These are phyloP conservation scores for Eubasilissa regina DNA, from an alignment of 1,140 invertebrate genomes.

Conservation along the genomic window DNA sequence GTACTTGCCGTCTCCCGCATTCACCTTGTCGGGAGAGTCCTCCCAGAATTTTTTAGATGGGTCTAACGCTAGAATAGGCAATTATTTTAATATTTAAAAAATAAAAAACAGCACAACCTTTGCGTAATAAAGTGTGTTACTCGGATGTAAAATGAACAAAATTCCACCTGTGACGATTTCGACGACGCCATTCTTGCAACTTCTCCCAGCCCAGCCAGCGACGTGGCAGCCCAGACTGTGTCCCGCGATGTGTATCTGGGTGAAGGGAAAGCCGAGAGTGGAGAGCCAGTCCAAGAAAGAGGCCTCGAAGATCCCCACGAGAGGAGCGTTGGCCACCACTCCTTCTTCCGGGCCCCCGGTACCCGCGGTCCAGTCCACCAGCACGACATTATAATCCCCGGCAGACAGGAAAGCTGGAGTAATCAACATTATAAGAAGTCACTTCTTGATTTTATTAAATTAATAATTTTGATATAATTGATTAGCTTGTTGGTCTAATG, in stretches of 20 bases:
- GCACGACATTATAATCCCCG: slow-evolving; percentile 73
- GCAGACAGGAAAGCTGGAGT: slow-evolving; percentile 66
- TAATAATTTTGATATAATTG: no score
- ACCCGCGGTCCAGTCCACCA: slow-evolving; percentile 73
- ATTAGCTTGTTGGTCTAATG: no score
- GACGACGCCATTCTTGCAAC: slow-evolving; percentile 3
- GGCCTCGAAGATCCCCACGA: no score
- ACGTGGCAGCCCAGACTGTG: slow-evolving; percentile 39
- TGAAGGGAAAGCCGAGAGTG: slow-evolving; percentile 1
- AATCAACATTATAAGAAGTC: background rate
- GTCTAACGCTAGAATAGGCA: slow-evolving; percentile 38
- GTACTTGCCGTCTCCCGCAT: slow-evolving; percentile 74
- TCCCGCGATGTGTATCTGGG: slow-evolving; percentile 23
- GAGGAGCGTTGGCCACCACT: no score
- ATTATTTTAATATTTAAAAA: background rate
- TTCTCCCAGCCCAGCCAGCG: slow-evolving; percentile 13
- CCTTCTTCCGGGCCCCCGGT: background rate
- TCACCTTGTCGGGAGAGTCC: slow-evolving; percentile 68
- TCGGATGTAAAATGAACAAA: no score
- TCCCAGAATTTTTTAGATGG: slow-evolving; percentile 44
- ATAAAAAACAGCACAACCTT: no score
- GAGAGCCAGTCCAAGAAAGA: slow-evolving; percentile 29
- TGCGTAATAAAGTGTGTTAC: no score
- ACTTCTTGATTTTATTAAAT: no score
- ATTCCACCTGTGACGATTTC: no score